Evolutionary conservation across 2,113 vertebrate genomes (phyloP), one percentile per base, ranked within the genome.

Genomic region (Sminthopsis crassicaudata): DNA sequence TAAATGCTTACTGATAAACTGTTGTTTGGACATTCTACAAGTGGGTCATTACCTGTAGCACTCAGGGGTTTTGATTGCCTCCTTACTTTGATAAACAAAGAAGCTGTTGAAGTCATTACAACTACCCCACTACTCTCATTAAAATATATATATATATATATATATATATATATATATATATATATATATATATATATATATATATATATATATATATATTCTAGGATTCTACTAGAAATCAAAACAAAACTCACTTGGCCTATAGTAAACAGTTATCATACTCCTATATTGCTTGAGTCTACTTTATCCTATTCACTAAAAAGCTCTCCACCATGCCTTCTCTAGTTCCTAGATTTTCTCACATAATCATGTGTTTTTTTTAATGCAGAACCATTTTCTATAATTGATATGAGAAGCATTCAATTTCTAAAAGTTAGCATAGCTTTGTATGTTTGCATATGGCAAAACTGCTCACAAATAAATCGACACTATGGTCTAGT

Each of bases 401-500:
- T 51, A 51, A 51, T 76, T n/a, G 36, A 42, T 76, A 76, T 76
- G 19, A 22, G 36, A n/a, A 76, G 16, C 67, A 76, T 22, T 76
- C 67, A 42, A 42, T 84, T 42, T 84, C 67, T 84, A 84, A 84
- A 84, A n/a, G 19, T 84, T 42, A 42, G 19, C 8, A 42, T 8
- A 84, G 16, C 19, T 8, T n/a, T n/a, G 22, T 42, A n/a, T n/a
- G n/a, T 96, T 95, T 95, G 16, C 57, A 30, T 42, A 22, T n/a
- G 46, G 94, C 12, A 48, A n/a, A 52, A 2, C 24, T 76, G 8
- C 0, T 92, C 51, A 76, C 91, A 90, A 96, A 53, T 23, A 95
- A 94, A 94, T 90, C 76, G 91, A 93, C 22, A 42, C 8, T n/a
- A 26, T 48, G 30, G 67, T 93, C 90, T 91, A 84, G 3, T 57